Percentiles rank a stretch among this genome's conserved stretches.
phyloP scores from a whole-genome alignment of 2,888 invertebrate genomes.

The Cartodere bifasciata region DNA sequence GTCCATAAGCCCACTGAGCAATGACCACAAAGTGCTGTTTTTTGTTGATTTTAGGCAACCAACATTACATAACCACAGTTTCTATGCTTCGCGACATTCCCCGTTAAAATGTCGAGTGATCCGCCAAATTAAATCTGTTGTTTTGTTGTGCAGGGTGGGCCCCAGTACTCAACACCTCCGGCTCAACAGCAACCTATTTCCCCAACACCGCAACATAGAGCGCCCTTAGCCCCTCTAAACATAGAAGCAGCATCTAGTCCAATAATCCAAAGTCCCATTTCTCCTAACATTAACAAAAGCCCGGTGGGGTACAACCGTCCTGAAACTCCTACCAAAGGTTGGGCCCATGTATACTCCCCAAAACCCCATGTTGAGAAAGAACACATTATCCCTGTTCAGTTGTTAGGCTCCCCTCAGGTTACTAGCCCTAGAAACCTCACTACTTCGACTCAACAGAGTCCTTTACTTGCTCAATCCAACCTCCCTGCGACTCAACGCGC shows the following conservation, averaged over 20 bases:
- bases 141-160: constrained; percentile 28
- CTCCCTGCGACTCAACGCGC: constrained; percentile 15
- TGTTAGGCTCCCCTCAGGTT: no score
- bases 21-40: no score
- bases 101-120: no score
- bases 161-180: constrained; percentile 21
- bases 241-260: constrained; percentile 17
- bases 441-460: no score
- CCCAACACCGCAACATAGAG: constrained; percentile 15
- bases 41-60: no score
- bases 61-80: no score
- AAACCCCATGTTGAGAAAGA: constrained; percentile 20
- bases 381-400: no score
- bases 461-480: constrained; percentile 16
- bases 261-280: constrained; percentile 33
- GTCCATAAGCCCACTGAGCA: no score
- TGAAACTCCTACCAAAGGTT: constrained; percentile 31
- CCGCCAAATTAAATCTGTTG: constrained; percentile 16
- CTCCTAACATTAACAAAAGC: constrained; percentile 25
- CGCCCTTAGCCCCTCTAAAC: constrained; percentile 23
- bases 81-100: no score
- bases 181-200: constrained; percentile 14
- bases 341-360: constrained; percentile 38
- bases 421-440: no score
- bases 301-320: constrained; percentile 25